Evolutionary conservation across 2,797 vertebrate genomes (phyloP).

Genomic region (Bucorvus abyssinicus): DNA sequence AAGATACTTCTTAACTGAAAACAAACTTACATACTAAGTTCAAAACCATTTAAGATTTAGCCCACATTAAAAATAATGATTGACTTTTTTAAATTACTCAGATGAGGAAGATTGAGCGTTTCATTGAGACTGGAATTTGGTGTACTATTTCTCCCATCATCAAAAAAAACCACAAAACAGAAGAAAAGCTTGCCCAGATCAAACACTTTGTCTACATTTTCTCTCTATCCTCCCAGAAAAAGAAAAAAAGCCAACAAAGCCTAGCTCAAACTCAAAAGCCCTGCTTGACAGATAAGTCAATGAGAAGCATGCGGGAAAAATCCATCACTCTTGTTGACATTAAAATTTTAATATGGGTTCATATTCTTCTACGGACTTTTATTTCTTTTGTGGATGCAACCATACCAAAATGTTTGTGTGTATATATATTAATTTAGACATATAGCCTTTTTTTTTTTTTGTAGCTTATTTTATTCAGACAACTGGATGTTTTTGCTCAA

Average conservation of each 20-base stretch:
- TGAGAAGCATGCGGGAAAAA: neutral
- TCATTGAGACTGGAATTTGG: neutral
- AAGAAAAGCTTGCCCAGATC: neutral
- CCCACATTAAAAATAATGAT: slow-evolving; percentile 43
- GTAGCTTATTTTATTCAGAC: neutral
- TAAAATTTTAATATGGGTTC: neutral
- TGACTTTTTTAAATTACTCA: slow-evolving; percentile 3
- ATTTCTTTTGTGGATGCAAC: neutral
- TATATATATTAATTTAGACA: neutral
- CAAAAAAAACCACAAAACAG: neutral
- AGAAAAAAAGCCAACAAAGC: neutral
- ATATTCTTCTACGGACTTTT: neutral
- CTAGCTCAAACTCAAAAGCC: neutral
- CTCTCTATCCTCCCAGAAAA: neutral
- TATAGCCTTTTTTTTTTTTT: neutral
- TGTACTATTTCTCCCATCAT: neutral
- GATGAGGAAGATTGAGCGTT: neutral
- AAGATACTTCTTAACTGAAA: neutral
- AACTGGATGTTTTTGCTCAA: neutral
- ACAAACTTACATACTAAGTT: slow-evolving; percentile 21
- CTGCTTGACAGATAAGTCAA: neutral
- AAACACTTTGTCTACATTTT: neutral
- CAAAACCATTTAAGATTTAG: neutral
- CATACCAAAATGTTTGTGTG: neutral
- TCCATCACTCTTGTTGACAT: neutral